Evolutionary conservation across 2,113 vertebrate species (phyloP).

Genomic region (Chaetodon auriga): DNA sequence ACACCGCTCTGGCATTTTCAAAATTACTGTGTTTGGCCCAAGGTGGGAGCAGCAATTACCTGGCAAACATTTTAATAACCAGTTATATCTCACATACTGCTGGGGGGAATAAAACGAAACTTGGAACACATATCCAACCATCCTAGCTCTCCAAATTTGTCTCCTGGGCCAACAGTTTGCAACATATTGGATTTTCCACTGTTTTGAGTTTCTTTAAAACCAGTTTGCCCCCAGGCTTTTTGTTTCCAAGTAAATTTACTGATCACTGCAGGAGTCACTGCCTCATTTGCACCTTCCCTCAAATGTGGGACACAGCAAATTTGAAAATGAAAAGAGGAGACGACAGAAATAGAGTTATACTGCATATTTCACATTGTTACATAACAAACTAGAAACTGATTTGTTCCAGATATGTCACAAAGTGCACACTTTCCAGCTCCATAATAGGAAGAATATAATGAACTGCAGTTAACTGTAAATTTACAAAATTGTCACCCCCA

Average conservation of each 20-base stretch:
- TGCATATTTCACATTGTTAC: not conserved
- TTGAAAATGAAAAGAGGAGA: slow-evolving; percentile 5
- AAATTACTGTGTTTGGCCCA: slow-evolving; percentile 76
- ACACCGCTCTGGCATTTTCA: slow-evolving; percentile 67
- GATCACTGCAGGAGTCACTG: slow-evolving; percentile 32
- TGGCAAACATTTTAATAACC: slow-evolving; percentile 80
- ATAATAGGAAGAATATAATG: slow-evolving; percentile 29
- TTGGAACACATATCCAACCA: slow-evolving; percentile 59
- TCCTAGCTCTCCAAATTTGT: slow-evolving; percentile 55
- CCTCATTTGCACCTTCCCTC: slow-evolving; percentile 18
- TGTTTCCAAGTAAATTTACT: slow-evolving; percentile 31
- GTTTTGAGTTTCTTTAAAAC: slow-evolving; percentile 57
- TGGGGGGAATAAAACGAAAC: slow-evolving; percentile 65
- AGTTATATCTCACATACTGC: slow-evolving; percentile 72
- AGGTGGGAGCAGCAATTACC: slow-evolving; percentile 74
- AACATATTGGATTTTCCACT: slow-evolving; percentile 64
- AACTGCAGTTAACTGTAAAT: slow-evolving; percentile 32
- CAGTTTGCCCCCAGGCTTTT: slow-evolving; percentile 19
- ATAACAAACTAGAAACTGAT: slow-evolving; percentile 18
- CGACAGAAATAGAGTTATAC: not conserved
- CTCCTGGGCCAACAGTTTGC: slow-evolving; percentile 60
- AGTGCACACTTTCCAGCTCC: slow-evolving; percentile 16
- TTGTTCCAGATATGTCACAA: slow-evolving; percentile 40
- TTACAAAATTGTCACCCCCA: slow-evolving; percentile 9
- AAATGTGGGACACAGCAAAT: not conserved